Base-by-base conservation (phyloP, 2,113 vertebrate species). In the Indri indri region DNA sequence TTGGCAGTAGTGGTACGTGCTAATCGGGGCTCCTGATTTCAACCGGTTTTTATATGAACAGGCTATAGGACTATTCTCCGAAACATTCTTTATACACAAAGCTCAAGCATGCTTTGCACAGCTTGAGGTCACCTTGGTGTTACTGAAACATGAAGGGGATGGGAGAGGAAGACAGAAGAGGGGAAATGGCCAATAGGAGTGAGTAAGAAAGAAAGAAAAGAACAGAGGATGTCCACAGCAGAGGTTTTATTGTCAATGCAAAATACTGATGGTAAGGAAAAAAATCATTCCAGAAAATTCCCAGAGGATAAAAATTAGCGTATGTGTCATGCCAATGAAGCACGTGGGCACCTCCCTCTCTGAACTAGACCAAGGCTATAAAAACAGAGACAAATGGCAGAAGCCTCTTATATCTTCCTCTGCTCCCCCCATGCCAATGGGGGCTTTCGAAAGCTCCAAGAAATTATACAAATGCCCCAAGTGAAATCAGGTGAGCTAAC, bases 81-180 rank as follows among this genome's bases (percentile, higher is more conserved):
- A 18, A 76, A 45, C 23, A 86, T 84, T 84, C 45, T 90, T 95
- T 45, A 74, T 2, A 91, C 42, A 77, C 68, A 50, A 74, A 71
- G 65, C 79, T 82, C 83, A 97, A 93, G 95, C 54, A 61, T 88
- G 80, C 50, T 82, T 79, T 82, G 40, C 45, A 66, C 68, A 91
- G 86, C 40, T 18, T 87, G 91, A 95, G 96, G 95, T 89, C 57
- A 40, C 73, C 80, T 42, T 84, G 94, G 95, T 59, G 84, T 74
- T 40, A 89, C 82, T 73, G 74, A 91, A 94, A 90, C 95, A 94
- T 81, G 84, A 94, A 98, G 93, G 65, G 86, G 93, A 47, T 40
- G 70, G 91, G 95, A 90, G 96, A 98, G 97, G 96, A 97, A 97
- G 96, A 96, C 97, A 97, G 97, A 97, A 98, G 96, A 97, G 96